Conservation (phyloP, 2,113 vertebrate genomes). For the Hyperopisus bebe region DNA sequence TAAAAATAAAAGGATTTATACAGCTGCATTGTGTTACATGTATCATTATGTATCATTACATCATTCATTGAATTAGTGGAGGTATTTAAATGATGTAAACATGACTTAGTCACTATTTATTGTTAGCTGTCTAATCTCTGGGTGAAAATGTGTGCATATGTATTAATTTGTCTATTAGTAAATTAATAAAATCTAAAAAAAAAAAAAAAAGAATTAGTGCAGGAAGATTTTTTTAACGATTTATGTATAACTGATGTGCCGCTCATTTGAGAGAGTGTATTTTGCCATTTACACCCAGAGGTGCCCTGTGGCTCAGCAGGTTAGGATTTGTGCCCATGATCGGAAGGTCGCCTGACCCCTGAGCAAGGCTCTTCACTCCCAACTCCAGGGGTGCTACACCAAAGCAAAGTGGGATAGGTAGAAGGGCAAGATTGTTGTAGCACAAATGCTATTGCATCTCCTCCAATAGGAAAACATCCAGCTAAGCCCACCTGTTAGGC, state of each 20-base stretch:
- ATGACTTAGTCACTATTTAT: not conserved
- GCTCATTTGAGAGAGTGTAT: not conserved
- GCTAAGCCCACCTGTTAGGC: not conserved
- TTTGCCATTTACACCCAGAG: not conserved
- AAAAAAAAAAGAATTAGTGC: not conserved
- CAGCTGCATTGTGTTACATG: not conserved
- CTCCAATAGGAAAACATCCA: not conserved
- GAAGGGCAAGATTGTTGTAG: not conserved
- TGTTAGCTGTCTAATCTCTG: not conserved
- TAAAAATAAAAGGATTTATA: not conserved
- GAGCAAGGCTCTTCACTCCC: not conserved
- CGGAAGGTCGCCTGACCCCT: not conserved
- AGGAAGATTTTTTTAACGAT: not conserved
- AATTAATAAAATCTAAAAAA: not conserved
- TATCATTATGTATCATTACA: not conserved
- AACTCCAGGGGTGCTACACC: not conserved
- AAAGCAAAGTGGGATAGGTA: not conserved
- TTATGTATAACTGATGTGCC: not conserved
- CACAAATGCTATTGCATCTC: not conserved
- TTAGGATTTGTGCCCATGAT: not conserved
- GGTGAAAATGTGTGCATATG: not conserved
- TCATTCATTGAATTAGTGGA: not conserved
- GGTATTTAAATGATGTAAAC: not conserved
- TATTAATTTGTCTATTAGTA: not conserved
- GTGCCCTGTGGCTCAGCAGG: not conserved